Conservation (phyloP, 2,888 invertebrate genomes). For the Nomada lathburiana region DNA sequence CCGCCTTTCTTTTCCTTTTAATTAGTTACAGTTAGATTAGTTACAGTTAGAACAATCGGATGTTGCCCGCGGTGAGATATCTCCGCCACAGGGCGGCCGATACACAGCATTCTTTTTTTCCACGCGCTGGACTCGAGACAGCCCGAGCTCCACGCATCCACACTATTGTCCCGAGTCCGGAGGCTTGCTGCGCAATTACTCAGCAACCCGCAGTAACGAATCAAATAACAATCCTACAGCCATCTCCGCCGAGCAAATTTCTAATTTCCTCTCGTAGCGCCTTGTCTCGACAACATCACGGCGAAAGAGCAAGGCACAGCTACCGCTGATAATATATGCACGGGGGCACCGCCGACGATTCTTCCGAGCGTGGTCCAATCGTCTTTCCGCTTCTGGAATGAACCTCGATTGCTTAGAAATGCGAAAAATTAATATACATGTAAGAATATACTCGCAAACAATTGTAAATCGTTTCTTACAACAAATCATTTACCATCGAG, state of each 20-base stretch:
- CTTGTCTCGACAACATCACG: constrained; percentile 39
- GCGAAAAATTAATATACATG: too few species aligned
- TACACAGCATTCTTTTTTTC: constrained; percentile 37
- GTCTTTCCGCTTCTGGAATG: not conserved
- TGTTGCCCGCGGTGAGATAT: constrained; percentile 36
- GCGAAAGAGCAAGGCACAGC: constrained; percentile 10
- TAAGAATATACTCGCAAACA: too few species aligned
- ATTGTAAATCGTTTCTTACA: too few species aligned
- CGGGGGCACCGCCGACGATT: constrained; percentile 37
- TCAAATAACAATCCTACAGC: constrained; percentile 63
- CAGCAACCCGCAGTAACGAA: constrained; percentile 47
- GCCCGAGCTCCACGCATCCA: not conserved
- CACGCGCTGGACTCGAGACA: constrained; percentile 28
- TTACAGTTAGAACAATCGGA: constrained; percentile 51
- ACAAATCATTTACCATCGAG: too few species aligned
- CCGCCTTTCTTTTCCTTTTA: constrained; percentile 8
- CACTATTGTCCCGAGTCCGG: constrained; percentile 46
- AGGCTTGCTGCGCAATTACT: constrained; percentile 52
- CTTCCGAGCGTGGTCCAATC: constrained; percentile 5
- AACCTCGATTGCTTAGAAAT: not conserved
- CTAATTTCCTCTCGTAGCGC: constrained; percentile 65
- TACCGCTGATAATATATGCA: constrained; percentile 14
- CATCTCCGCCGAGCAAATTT: constrained; percentile 70
- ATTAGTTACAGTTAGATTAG: too few species aligned
- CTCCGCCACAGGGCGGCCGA: constrained; percentile 44